Conservation (phyloP, 2,888 invertebrate genomes). For the Eupithecia abbreviata region DNA sequence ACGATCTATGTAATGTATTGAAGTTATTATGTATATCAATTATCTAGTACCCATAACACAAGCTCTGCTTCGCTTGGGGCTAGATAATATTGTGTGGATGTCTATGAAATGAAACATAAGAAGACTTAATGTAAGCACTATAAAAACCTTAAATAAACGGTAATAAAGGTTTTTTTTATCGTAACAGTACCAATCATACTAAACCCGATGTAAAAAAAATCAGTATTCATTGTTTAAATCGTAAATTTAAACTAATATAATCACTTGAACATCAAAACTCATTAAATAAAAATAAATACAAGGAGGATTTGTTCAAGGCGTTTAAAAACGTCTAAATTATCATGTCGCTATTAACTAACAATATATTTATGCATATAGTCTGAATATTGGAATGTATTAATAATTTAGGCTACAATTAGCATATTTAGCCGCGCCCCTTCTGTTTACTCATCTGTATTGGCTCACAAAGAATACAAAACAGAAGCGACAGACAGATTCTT, state of each 20-base stretch:
- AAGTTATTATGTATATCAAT: too few species aligned
- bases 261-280: constrained; percentile 8
- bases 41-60: too few species aligned
- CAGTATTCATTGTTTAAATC: background rate
- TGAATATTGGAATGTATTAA: constrained; percentile 47
- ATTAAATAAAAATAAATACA: constrained; percentile 1
- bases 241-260: background rate
- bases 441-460: constrained; percentile 30
- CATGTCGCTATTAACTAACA: constrained; percentile 38
- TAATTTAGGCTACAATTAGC: constrained; percentile 49
- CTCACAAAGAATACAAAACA: constrained; percentile 11
- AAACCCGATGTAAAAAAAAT: background rate
- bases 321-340: constrained; percentile 38
- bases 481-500: background rate
- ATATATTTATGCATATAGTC: constrained; percentile 51
- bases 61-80: too few species aligned
- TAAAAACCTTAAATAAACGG: too few species aligned
- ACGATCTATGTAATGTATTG: too few species aligned
- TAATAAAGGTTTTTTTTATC: too few species aligned
- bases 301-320: constrained; percentile 30
- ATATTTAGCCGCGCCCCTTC: constrained; percentile 44
- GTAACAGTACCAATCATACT: background rate
- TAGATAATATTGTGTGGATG: too few species aligned
- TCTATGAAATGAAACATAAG: too few species aligned
- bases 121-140: too few species aligned